These are phyloP conservation scores for Syngnathoides biaculeatus DNA, from an alignment of 2,113 vertebrate genomes.

Conservation along the genomic window DNA sequence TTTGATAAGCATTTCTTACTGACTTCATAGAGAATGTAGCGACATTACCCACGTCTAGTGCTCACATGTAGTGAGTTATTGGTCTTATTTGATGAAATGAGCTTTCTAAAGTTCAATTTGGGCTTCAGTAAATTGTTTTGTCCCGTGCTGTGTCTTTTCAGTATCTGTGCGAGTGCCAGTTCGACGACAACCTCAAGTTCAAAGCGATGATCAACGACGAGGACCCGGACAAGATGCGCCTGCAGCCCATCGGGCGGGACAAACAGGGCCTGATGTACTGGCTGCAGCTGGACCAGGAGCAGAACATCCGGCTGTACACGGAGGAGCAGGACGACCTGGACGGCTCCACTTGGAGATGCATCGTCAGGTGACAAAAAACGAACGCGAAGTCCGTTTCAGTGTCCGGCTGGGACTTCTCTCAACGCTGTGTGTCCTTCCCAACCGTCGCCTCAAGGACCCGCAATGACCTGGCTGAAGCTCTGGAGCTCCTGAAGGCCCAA, in stretches of 20 bases:
- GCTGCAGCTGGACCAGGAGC: constrained; percentile 94
- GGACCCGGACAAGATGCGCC: constrained; percentile 90
- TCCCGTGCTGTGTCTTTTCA: constrained; percentile 49
- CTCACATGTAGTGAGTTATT: too few species aligned
- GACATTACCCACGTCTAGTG: too few species aligned
- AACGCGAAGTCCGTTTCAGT: background rate
- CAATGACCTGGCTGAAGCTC: constrained; percentile 89
- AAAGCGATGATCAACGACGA: constrained; percentile 94
- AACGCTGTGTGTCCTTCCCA: background rate
- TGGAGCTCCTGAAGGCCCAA: constrained; percentile 90
- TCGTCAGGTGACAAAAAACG: constrained; percentile 81
- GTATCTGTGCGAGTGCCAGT: constrained; percentile 98
- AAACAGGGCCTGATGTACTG: constrained; percentile 92
- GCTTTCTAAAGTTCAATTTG: background rate
- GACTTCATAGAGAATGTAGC: too few species aligned
- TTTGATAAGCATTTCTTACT: too few species aligned
- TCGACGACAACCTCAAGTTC: constrained; percentile 98
- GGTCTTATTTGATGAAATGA: too few species aligned
- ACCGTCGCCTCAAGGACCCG: constrained; percentile 80
- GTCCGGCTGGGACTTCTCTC: background rate
- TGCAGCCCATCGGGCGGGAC: constrained; percentile 92
- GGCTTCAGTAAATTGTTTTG: background rate
- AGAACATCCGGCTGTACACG: constrained; percentile 93
- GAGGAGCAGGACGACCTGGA: constrained; percentile 97
- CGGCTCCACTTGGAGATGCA: constrained; percentile 92